Evolutionary conservation across 2,113 vertebrate genomes (phyloP), one percentile per base, ranked within the genome.

Genomic region (Odocoileus virginianus): DNA sequence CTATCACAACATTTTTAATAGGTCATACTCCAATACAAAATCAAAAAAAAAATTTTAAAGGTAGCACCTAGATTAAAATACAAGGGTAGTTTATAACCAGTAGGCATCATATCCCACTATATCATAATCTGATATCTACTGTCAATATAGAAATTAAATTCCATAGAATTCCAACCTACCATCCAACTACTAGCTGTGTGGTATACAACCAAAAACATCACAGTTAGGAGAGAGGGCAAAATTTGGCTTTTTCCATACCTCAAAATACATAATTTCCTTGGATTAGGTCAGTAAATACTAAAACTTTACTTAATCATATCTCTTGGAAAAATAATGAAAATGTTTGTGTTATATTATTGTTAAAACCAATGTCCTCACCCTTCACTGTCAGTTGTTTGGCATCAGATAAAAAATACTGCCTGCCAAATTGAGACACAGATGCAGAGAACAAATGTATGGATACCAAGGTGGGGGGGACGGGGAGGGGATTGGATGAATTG

Each of bases 181-280:
- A 6, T 55, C 52, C 7, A 64, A 36, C 71, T 83, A 86, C 47
- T 84, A 88, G 54, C 36, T 55, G 8, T 47, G n/a, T 9, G 13
- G 36, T 85, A 0, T 47, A 74, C 0, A 93, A 55, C n/a, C 87
- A 94, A 52, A 95, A 7, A 87, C 3, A 30, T 86, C 71, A 91
- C 3, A 54, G 16, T 33, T 60, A 52, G 23, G 25, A 85, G 47
- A 85, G 28, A 94, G 5, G 25, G 14, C 23, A 85, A 83, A 85
- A 86, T 76, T 28, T 91, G 82, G 19, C 74, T 96, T 89, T 78
- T 0, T 0, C 47, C 67, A 50, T 33, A 54, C 6, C 47, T 94
- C 33, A 96, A 83, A 97, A 96, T 95, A 64, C 25, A 79, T 27
- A 74, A 79, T 89, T 93, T 71, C 40, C 88, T 93, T 79, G 13